phyloP scores from a whole-genome alignment of 2,888 invertebrate species.

The Tuberolachnus salignus region DNA sequence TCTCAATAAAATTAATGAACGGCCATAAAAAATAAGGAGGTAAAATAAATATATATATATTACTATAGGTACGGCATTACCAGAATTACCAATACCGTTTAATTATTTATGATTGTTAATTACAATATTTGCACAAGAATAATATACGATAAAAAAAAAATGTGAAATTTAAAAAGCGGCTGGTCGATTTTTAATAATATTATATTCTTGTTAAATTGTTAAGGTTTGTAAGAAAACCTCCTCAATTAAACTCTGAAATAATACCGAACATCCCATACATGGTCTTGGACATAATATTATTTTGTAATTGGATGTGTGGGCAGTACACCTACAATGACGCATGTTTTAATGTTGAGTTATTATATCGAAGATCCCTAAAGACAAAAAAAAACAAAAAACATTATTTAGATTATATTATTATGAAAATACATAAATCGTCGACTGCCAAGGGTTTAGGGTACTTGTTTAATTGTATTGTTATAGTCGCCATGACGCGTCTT shows the following conservation, averaged over 20 bases:
- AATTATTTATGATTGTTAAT: neutral
- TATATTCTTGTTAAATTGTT: neutral
- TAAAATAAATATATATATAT: neutral
- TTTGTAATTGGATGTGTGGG: conserved; percentile 46
- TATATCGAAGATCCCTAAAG: conserved; percentile 18
- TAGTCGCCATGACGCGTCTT: too few relatives aligned
- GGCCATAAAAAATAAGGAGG: neutral
- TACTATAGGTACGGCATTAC: neutral
- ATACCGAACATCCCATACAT: conserved; percentile 14
- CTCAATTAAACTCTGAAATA: neutral
- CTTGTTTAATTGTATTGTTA: conserved; percentile 25
- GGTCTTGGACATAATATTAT: conserved; percentile 28
- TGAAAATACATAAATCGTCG: conserved; percentile 9
- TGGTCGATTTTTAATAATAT: neutral
- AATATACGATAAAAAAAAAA: too few relatives aligned
- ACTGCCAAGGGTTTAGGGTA: neutral
- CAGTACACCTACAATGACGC: conserved; percentile 33
- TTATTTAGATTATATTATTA: too few relatives aligned
- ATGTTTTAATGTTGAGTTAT: conserved; percentile 21
- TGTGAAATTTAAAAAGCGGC: too few relatives aligned
- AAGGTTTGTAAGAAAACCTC: conserved; percentile 2
- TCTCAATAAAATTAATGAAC: conserved; percentile 9
- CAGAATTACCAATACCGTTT: neutral
- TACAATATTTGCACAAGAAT: too few relatives aligned
- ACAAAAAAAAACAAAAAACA: too few relatives aligned